Base-by-base conservation (phyloP, 92 coral and sea anemone genomes). In the Palythoa grandiflora region DNA sequence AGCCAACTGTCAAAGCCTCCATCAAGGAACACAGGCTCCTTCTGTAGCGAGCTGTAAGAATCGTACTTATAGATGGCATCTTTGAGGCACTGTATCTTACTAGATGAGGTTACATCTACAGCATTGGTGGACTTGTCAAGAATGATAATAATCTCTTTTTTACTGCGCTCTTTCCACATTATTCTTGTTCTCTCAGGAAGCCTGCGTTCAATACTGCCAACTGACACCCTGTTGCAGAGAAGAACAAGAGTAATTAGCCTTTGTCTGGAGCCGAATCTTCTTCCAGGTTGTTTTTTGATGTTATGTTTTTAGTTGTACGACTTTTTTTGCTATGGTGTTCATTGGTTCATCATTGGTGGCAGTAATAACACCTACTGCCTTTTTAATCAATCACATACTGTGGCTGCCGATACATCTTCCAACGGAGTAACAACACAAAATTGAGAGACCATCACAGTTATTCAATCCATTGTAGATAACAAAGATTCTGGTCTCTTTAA, bases 1-100 rank as follows among this genome's bases (percentile, higher is more conserved):
- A 95, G 83, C 99, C 99, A 96, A 57, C 95, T 91, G 77, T 96
- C 96, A 71, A 95, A 96, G 71, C 99, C 99, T 55, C 99, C 99
- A 89, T 96, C 99, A 79, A 96, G 96, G 75, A 96, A 78, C 70
- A 95, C 63, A 0, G 98, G 98, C 80, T 96, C 99, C 21, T 88
- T 87, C 73, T 73, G 89, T 10, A 96, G 80, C n/a, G 89, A 68
- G 85, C 96, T 92, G 84, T 91, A 86, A 1, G 99, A 84, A 76
- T 96, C 99, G 81, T 88, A 92, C 44, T 90, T 92, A 80, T 86
- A 95, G 73, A 96, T 96, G 59, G 98, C 99, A 87, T 96, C 97
- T 83, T 95, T 96, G 1, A 96, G 89, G 86, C 92, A 90, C 44
- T 93, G 95, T 57, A 92, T 85, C 61, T 87, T 80, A 83, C 93